Percentiles rank a stretch among this genome's conserved stretches.
phyloP scores from a whole-genome alignment of 1,140 invertebrate genomes.

The Eupristina koningsbergeri region DNA sequence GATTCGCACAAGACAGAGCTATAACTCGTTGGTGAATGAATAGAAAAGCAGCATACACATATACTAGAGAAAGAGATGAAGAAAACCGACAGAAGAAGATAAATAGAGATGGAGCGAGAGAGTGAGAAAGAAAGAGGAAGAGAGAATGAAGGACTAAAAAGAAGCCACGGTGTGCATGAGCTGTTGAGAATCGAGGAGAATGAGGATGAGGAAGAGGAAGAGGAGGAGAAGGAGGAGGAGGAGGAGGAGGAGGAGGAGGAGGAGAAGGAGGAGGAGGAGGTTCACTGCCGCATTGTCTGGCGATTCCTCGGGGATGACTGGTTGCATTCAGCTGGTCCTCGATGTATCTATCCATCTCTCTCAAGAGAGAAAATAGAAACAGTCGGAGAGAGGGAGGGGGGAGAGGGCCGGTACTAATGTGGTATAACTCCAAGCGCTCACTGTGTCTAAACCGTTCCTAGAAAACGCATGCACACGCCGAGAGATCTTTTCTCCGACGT shows the following conservation, averaged over 20 bases:
- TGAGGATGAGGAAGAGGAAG: neutral
- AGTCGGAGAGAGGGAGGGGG: slow-evolving; percentile 15
- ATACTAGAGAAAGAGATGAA: slow-evolving; percentile 56
- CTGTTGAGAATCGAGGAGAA: neutral
- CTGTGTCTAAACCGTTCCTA: slow-evolving; percentile 66
- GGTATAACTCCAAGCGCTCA: slow-evolving; percentile 65
- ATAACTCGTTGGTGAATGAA: slow-evolving; percentile 44
- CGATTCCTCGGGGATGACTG: slow-evolving; percentile 71
- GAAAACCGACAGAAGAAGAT: slow-evolving; percentile 55
- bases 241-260: too few species aligned
- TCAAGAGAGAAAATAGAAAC: slow-evolving; percentile 13
- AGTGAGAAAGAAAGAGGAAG: slow-evolving; percentile 55
- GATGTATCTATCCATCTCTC: slow-evolving; percentile 50
- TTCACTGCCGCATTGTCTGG: slow-evolving; percentile 67
- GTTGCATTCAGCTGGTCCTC: slow-evolving; percentile 64
- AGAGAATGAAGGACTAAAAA: slow-evolving; percentile 49
- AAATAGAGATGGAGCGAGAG: neutral
- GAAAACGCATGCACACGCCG: slow-evolving; percentile 57
- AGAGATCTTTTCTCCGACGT: slow-evolving; percentile 17
- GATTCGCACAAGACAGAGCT: slow-evolving; percentile 27
- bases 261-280: slow-evolving; percentile 12
- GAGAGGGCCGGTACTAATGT: slow-evolving; percentile 61
- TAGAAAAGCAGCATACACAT: slow-evolving; percentile 50
- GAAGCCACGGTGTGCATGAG: slow-evolving; percentile 11
- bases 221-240: neutral